Conservation (phyloP, 1,140 invertebrate genomes). For the Bombus impatiens region DNA sequence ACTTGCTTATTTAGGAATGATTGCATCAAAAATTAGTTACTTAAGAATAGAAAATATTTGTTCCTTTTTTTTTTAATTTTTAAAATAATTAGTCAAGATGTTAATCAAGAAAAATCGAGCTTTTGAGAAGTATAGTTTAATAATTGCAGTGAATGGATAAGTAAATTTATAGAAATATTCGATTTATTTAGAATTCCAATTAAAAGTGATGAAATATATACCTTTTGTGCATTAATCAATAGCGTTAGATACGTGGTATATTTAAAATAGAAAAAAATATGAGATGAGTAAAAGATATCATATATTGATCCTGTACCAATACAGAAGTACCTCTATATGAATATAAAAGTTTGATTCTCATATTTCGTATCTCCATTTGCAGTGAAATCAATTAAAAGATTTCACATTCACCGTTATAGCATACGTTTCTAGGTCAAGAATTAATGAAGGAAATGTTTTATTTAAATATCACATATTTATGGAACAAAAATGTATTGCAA, state of each 20-base stretch:
- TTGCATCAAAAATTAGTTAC: too few relatives aligned
- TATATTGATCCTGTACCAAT: not conserved
- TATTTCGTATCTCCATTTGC: not conserved
- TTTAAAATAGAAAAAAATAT: not conserved
- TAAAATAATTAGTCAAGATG: too few relatives aligned
- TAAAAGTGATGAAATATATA: not conserved
- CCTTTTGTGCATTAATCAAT: not conserved
- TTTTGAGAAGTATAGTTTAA: not conserved
- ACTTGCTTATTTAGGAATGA: too few relatives aligned
- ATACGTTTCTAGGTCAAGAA: not conserved
- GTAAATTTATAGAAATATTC: not conserved
- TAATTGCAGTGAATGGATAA: not conserved
- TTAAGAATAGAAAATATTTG: too few relatives aligned
- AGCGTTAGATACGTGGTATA: not conserved
- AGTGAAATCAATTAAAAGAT: not conserved
- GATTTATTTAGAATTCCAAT: too few relatives aligned
- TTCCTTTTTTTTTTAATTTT: too few relatives aligned
- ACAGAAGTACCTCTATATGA: not conserved
- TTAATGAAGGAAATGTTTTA: not conserved
- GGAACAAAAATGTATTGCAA: too few relatives aligned
- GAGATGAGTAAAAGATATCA: not conserved
- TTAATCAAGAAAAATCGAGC: too few relatives aligned
- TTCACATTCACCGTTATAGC: not conserved
- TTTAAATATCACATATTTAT: not conserved
- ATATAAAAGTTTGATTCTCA: not conserved